These are phyloP conservation scores for Aquatica leii DNA, from an alignment of 2,888 invertebrate genomes.

Conservation along the genomic window DNA sequence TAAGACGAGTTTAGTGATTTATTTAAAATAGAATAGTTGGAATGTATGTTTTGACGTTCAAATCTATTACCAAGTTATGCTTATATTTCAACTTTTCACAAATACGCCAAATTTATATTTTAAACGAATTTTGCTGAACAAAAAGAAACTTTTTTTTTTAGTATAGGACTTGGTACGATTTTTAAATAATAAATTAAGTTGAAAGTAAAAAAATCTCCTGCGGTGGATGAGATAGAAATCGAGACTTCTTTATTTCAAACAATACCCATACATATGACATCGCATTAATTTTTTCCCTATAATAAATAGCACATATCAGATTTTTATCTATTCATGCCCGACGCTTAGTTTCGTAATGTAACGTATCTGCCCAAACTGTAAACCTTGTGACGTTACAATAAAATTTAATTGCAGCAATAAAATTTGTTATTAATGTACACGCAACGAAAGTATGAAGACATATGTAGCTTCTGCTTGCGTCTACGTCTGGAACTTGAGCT, in stretches of 20 bases:
- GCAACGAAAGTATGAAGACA: constrained; percentile 6
- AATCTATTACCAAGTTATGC: too few species aligned
- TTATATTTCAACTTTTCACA: too few species aligned
- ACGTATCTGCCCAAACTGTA: background rate
- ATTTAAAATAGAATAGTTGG: too few species aligned
- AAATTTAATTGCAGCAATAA: constrained; percentile 15
- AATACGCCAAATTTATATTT: too few species aligned
- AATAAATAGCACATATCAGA: constrained; percentile 6
- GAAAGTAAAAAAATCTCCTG: background rate
- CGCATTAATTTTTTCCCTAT: constrained; percentile 4
- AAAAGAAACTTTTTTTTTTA: too few species aligned
- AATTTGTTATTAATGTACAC: background rate
- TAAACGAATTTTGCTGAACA: too few species aligned
- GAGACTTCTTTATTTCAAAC: background rate
- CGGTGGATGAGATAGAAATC: constrained; percentile 8
- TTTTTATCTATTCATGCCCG: background rate
- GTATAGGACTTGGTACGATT: too few species aligned
- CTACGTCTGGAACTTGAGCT: constrained; percentile 4
- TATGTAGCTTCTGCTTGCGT: constrained; percentile 18
- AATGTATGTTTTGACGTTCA: too few species aligned
- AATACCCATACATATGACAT: constrained; percentile 6
- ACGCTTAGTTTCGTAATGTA: background rate
- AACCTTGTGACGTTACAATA: constrained; percentile 2
- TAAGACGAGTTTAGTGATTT: too few species aligned
- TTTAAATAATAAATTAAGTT: too few species aligned